Evolutionary conservation across 2,888 invertebrate genomes (phyloP).

Genomic region (Drosophila cognata): DNA sequence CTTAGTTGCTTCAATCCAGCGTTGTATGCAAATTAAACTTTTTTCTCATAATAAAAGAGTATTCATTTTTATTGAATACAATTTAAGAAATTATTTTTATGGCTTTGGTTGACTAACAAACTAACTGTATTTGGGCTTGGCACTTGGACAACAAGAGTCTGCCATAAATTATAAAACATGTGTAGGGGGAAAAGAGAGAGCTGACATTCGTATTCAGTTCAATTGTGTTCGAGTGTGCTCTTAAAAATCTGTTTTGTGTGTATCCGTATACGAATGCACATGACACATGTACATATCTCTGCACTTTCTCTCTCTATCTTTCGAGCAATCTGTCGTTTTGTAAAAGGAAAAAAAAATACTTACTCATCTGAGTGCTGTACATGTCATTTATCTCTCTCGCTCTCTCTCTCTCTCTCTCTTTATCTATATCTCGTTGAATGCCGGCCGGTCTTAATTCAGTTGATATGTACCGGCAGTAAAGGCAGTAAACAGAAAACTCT

Average conservation of each 20-base stretch:
- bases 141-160: not conserved
- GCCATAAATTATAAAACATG: slow-evolving; percentile 2
- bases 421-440: not conserved
- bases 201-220: not conserved
- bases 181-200: slow-evolving; percentile 1
- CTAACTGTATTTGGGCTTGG: not conserved
- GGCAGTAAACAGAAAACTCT: not conserved
- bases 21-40: slow-evolving; percentile 17
- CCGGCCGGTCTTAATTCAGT: slow-evolving; percentile 2
- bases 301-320: not conserved
- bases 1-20: slow-evolving; percentile 34
- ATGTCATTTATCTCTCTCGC: not conserved
- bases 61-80: slow-evolving; percentile 68
- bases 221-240: not conserved
- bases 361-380: not conserved
- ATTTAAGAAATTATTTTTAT: slow-evolving; percentile 17
- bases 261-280: not conserved
- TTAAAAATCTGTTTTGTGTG: not conserved
- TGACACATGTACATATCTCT: not conserved
- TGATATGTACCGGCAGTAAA: not conserved
- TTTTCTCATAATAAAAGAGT: slow-evolving; percentile 56
- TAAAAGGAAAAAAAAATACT: not conserved
- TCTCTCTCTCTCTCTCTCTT: not conserved
- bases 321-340: not conserved
- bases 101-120: not conserved